These are phyloP conservation scores for Subanguina moxae DNA, from an alignment of 1,140 invertebrate genomes.

Conservation along the genomic window DNA sequence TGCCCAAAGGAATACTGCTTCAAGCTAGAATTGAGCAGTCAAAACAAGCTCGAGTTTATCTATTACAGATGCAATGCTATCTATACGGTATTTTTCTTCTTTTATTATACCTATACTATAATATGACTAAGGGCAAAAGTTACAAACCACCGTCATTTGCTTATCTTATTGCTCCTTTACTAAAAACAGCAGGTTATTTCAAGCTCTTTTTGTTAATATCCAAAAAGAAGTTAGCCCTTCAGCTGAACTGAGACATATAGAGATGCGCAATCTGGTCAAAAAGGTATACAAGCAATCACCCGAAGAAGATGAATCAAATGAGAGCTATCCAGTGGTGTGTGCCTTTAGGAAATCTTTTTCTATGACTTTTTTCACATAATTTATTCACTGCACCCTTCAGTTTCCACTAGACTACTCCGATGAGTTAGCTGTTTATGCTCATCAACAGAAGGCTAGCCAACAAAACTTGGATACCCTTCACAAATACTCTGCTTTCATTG, in stretches of 20 bases:
- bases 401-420: constrained; percentile 1
- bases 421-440: not conserved
- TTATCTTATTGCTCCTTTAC: constrained; percentile 12
- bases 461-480: not conserved
- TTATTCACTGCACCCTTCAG: not conserved
- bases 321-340: not conserved
- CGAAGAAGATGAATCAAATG: not conserved
- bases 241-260: constrained; percentile 14
- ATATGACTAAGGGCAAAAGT: constrained; percentile 12
- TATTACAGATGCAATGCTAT: constrained; percentile 24
- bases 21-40: constrained; percentile 7
- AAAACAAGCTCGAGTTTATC: constrained; percentile 9
- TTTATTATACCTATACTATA: not conserved
- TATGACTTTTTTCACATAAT: not conserved
- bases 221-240: not conserved
- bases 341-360: not conserved
- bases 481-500: not conserved
- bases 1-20: constrained; percentile 4
- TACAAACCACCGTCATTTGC: constrained; percentile 12
- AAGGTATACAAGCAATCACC: not conserved
- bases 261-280: not conserved
- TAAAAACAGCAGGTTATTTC: constrained; percentile 8
- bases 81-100: constrained; percentile 4
- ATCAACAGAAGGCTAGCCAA: not conserved
- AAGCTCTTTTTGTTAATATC: not conserved